Percentiles rank a stretch among this genome's conserved stretches.
phyloP scores from a whole-genome alignment of 1,140 invertebrate species.

The Halictus rubicundus region DNA sequence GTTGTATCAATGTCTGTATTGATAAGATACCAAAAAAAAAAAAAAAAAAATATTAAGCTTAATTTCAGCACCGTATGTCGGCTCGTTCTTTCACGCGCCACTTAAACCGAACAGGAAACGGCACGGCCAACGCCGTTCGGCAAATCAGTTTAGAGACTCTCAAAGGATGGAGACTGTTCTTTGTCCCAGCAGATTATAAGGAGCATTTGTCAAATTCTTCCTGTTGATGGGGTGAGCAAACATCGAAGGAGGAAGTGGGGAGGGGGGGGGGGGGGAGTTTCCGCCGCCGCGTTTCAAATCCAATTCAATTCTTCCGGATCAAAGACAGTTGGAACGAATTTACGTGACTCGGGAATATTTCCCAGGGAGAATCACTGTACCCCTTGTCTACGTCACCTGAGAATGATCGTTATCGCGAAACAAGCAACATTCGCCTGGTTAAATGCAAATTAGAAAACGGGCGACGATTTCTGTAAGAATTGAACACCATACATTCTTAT shows the following conservation, averaged over 20 bases:
- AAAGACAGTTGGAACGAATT: conserved; percentile 37
- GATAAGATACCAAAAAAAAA: too few relatives aligned
- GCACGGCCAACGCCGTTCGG: neutral
- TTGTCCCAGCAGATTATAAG: conserved; percentile 34
- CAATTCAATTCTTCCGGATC: conserved; percentile 40
- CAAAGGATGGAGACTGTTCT: conserved; percentile 21
- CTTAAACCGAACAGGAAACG: neutral
- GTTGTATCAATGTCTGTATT: too few relatives aligned
- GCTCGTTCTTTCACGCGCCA: too few relatives aligned
- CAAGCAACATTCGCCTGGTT: neutral
- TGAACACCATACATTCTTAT: too few relatives aligned
- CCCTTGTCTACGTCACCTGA: too few relatives aligned
- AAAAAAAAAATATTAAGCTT: too few relatives aligned
- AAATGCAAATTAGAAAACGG: neutral
- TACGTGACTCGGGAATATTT: conserved; percentile 30
- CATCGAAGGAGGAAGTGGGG: neutral
- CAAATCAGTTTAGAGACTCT: conserved; percentile 22
- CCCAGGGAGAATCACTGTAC: neutral
- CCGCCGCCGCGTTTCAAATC: conserved; percentile 24
- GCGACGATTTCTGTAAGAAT: too few relatives aligned
- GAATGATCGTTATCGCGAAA: neutral
- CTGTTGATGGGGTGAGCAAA: conserved; percentile 27
- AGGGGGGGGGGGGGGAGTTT: neutral
- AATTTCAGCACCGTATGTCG: too few relatives aligned
- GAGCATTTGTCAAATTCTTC: conserved; percentile 40